phyloP scores from a whole-genome alignment of 1,140 invertebrate genomes.

The Euwallacea fornicatus region DNA sequence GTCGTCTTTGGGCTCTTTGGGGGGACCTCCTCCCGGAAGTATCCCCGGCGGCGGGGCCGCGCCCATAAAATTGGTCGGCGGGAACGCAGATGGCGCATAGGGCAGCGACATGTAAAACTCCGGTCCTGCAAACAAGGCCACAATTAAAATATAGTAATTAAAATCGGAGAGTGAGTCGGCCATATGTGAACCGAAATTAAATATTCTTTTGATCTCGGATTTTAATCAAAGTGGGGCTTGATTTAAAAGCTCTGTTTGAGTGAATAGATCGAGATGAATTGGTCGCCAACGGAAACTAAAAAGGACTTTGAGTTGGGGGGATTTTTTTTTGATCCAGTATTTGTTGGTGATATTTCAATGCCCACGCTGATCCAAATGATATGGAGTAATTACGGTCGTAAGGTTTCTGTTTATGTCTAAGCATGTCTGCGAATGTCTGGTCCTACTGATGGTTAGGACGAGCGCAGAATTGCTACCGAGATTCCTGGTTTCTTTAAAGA shows the following conservation, averaged over 20 bases:
- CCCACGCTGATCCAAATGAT: too few species aligned
- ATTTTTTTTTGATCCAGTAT: constrained; percentile 1
- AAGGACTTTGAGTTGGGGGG: constrained; percentile 8
- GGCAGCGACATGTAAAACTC: constrained; percentile 56
- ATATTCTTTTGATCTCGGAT: constrained; percentile 36
- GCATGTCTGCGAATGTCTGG: too few species aligned
- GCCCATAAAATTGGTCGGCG: constrained; percentile 40
- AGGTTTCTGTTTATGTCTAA: too few species aligned
- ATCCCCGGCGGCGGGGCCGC: constrained; percentile 17
- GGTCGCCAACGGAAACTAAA: constrained; percentile 20
- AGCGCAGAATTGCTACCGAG: too few species aligned
- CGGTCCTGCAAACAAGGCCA: constrained; percentile 25
- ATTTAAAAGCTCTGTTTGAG: constrained; percentile 32
- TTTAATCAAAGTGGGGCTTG: constrained; percentile 31
- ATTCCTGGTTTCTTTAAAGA: too few species aligned
- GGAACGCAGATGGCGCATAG: constrained; percentile 53
- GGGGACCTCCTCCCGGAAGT: constrained; percentile 15
- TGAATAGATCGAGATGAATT: constrained; percentile 32
- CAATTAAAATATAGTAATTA: constrained; percentile 37
- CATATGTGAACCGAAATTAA: constrained; percentile 35
- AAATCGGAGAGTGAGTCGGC: constrained; percentile 15
- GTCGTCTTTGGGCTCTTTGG: constrained; percentile 37
- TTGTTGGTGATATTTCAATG: not conserved
- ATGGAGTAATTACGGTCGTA: too few species aligned
- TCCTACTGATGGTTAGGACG: too few species aligned